Percentiles rank a stretch among this genome's conserved stretches.
Conservation (phyloP, 2,113 vertebrate genomes). For the Eidolon helvum region DNA sequence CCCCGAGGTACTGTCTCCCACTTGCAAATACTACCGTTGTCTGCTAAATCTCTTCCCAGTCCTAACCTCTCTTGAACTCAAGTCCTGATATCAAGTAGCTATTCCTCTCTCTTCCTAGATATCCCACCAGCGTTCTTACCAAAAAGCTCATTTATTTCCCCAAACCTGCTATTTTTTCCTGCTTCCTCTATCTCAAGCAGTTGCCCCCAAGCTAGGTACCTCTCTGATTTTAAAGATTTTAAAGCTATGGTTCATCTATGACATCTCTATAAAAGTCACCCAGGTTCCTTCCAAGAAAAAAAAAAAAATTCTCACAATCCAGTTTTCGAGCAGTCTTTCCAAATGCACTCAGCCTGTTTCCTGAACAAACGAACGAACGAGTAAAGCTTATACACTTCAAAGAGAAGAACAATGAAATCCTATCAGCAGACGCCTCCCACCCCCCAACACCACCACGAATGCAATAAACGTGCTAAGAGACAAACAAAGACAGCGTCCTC, state of each 20-base stretch:
- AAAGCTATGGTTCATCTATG: not conserved
- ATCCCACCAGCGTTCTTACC: not conserved
- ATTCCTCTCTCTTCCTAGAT: not conserved
- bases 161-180: not conserved
- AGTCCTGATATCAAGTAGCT: not conserved
- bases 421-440: accelerated
- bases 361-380: not conserved
- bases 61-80: not conserved
- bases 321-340: not conserved
- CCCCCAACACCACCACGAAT: not conserved
- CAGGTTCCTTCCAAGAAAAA: not conserved
- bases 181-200: not conserved
- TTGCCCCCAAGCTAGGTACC: not conserved
- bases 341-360: not conserved
- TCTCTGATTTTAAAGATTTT: not conserved
- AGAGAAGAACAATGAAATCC: not conserved
- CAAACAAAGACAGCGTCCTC: not conserved
- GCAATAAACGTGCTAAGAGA: not conserved
- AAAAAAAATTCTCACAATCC: not conserved
- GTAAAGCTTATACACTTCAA: not conserved
- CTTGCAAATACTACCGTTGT: not conserved
- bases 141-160: not conserved
- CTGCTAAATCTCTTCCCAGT: not conserved
- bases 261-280: not conserved
- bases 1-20: not conserved